phyloP scores from a whole-genome alignment of 2,797 vertebrate genomes.

The Phataginus tetradactyla region DNA sequence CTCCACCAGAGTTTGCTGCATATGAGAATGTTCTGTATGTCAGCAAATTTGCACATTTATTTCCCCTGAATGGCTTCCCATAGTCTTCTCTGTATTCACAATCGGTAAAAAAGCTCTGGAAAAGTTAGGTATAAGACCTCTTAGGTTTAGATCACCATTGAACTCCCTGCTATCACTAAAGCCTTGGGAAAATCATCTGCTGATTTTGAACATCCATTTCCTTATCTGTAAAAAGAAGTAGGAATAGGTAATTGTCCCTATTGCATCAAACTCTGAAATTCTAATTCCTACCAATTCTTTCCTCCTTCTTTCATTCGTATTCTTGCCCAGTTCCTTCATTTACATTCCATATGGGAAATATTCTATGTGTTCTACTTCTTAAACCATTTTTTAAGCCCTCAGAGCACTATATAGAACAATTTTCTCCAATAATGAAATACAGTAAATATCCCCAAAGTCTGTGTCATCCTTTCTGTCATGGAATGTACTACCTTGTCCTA shows the following conservation, averaged over 20 bases:
- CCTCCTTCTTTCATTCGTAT: neutral
- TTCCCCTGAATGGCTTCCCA: neutral
- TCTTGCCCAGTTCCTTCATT: neutral
- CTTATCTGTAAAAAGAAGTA: neutral
- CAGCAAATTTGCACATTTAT: neutral
- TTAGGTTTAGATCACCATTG: neutral
- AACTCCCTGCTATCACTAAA: neutral
- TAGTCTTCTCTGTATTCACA: neutral
- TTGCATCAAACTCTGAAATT: neutral
- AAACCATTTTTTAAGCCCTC: slow-evolving; percentile 42
- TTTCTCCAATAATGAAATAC: neutral
- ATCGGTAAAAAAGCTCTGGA: neutral
- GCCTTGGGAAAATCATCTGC: neutral
- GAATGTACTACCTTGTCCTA: neutral
- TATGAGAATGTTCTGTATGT: neutral
- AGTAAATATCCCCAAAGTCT: neutral
- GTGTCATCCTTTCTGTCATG: neutral
- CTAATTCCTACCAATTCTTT: neutral
- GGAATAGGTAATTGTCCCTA: neutral
- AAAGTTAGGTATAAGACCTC: neutral
- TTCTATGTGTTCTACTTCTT: neutral
- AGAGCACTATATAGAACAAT: neutral
- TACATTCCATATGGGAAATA: neutral
- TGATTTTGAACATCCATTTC: neutral
- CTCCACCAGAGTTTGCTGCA: neutral